Percentiles rank a stretch among this genome's conserved stretches.
These are phyloP conservation scores for Trachelipus rathkii DNA, from an alignment of 1,140 invertebrate genomes.

Conservation along the genomic window DNA sequence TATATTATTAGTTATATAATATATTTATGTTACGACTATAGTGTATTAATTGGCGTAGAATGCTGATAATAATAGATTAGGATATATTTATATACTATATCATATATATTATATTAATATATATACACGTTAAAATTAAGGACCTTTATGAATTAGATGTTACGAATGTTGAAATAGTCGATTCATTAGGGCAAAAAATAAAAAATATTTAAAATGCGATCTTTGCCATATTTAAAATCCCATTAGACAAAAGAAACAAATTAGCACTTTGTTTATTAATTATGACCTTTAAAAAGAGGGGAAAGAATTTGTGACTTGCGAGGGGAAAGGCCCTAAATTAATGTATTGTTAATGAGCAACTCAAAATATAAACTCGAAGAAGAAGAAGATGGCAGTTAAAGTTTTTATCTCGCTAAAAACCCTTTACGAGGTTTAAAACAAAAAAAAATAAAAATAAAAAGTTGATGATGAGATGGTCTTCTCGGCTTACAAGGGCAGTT, in stretches of 20 bases:
- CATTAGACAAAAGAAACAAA: background rate
- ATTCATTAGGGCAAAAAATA: background rate
- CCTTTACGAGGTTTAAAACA: too few species aligned
- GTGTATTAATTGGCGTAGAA: too few species aligned
- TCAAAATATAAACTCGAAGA: too few species aligned
- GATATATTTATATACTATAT: slow-evolving; percentile 7
- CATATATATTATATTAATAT: slow-evolving; percentile 2
- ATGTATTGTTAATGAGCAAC: background rate
- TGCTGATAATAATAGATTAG: too few species aligned
- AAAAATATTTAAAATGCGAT: background rate
- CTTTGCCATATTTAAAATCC: background rate
- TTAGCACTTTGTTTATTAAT: background rate
- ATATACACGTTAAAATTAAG: background rate
- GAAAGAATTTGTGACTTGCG: background rate
- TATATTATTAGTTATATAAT: too few species aligned
- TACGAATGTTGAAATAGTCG: background rate
- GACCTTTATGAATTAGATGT: background rate
- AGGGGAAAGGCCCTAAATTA: background rate
- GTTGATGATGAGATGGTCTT: too few species aligned
- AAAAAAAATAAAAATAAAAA: too few species aligned
- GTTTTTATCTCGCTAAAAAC: too few species aligned
- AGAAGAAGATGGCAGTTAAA: too few species aligned
- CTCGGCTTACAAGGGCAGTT: too few species aligned
- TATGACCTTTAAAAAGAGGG: background rate
- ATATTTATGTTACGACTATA: too few species aligned